A percentile compares a stretch with the other conserved stretches of the same genome.
Conservation (phyloP, 2,797 vertebrate species). For the Phoebastria nigripes region DNA sequence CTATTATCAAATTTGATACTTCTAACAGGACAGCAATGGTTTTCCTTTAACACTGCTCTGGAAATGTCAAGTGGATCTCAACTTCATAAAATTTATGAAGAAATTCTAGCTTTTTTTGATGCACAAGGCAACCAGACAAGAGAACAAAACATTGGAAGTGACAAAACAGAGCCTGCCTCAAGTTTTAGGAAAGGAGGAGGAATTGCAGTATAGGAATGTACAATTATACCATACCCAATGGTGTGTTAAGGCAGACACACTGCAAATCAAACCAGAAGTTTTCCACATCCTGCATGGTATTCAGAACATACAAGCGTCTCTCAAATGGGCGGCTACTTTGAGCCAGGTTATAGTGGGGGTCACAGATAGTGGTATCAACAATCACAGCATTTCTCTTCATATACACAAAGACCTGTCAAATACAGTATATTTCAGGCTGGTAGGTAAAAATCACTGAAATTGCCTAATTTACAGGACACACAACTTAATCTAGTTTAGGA, state of each 20-base stretch:
- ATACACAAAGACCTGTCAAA: slow-evolving; percentile 84
- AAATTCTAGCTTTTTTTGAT: not conserved
- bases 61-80: not conserved
- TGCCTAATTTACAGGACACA: not conserved
- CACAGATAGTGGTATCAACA: slow-evolving; percentile 88
- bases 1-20: not conserved
- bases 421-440: not conserved
- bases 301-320: slow-evolving; percentile 80
- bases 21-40: not conserved
- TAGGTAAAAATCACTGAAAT: not conserved
- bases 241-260: slow-evolving; percentile 95
- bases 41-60: not conserved
- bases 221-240: slow-evolving; percentile 78
- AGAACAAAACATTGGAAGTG: not conserved
- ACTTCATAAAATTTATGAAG: not conserved
- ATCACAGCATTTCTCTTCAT: slow-evolving; percentile 85
- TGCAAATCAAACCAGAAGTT: slow-evolving; percentile 97
- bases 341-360: slow-evolving; percentile 93
- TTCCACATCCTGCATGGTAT: slow-evolving; percentile 83
- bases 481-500: not conserved
- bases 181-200: not conserved
- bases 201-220: not conserved
- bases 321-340: slow-evolving; percentile 85
- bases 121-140: not conserved
- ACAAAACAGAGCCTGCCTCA: not conserved